A percentile compares a stretch with the other conserved stretches of the same genome.
Evolutionary conservation across 2,797 vertebrate genomes (phyloP).

Genomic region (Alosa sapidissima): DNA sequence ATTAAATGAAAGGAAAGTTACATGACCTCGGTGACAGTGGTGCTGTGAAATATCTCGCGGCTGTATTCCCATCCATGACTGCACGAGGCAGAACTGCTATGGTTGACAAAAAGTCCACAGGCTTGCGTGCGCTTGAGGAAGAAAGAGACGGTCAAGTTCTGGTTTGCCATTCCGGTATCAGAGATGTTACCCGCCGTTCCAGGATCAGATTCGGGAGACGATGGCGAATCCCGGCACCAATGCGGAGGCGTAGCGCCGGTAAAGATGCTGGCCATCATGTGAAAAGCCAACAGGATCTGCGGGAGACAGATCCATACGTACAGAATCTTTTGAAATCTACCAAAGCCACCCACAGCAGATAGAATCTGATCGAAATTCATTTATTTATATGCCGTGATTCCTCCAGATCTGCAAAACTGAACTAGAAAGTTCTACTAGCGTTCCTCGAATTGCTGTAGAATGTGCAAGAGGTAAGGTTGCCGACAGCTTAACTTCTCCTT

Average conservation of each 20-base stretch:
- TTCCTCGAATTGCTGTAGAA: not conserved
- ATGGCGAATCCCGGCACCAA: slow-evolving; percentile 54
- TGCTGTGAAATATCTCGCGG: slow-evolving; percentile 65
- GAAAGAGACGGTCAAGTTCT: slow-evolving; percentile 58
- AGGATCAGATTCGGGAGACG: slow-evolving; percentile 10
- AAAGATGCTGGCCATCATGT: slow-evolving; percentile 77
- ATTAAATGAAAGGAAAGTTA: not conserved
- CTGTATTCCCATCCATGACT: slow-evolving; percentile 69
- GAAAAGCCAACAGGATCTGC: slow-evolving; percentile 71
- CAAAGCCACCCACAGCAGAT: slow-evolving; percentile 67
- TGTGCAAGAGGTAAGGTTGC: not conserved
- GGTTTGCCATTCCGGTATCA: not conserved
- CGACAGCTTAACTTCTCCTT: not conserved
- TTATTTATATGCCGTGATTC: not conserved
- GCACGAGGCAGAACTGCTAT: not conserved
- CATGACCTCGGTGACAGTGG: slow-evolving; percentile 71
- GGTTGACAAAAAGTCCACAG: slow-evolving; percentile 38
- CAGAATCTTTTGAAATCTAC: slow-evolving; percentile 71
- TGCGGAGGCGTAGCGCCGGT: slow-evolving; percentile 68
- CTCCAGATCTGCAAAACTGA: not conserved
- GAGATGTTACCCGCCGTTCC: not conserved
- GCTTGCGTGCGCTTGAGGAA: slow-evolving; percentile 31
- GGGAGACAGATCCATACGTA: slow-evolving; percentile 77
- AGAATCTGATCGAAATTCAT: slow-evolving; percentile 77
- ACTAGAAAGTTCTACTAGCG: not conserved